Evolutionary conservation across 2,888 invertebrate species (phyloP).

Genomic region (Drosophila sordidula): DNA sequence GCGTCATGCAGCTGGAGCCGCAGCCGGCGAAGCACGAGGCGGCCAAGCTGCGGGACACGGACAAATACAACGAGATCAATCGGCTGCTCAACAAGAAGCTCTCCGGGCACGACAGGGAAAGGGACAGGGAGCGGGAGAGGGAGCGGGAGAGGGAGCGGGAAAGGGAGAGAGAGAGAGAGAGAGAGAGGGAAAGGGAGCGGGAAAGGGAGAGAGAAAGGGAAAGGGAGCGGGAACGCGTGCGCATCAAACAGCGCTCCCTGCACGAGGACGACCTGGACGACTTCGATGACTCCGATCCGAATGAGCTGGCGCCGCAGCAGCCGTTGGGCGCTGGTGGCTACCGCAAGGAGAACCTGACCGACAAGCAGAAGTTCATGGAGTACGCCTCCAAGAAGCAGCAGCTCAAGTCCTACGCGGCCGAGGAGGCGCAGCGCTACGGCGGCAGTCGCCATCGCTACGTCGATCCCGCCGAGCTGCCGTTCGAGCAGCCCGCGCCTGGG

Average conservation of each 20-base stretch:
- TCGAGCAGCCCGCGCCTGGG: constrained; percentile 66
- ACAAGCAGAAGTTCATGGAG: constrained; percentile 85
- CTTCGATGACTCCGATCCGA: constrained; percentile 81
- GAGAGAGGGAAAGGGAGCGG: constrained; percentile 49
- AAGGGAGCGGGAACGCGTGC: constrained; percentile 44
- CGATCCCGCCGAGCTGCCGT: constrained; percentile 82
- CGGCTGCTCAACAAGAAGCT: constrained; percentile 82
- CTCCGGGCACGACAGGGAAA: constrained; percentile 55
- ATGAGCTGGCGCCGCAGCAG: constrained; percentile 53
- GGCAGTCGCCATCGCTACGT: constrained; percentile 83
- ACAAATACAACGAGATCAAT: constrained; percentile 83
- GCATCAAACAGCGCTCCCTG: constrained; percentile 55
- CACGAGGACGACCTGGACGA: constrained; percentile 71
- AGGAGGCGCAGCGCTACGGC: constrained; percentile 81
- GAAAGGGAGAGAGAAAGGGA: constrained; percentile 45
- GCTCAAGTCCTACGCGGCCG: constrained; percentile 74
- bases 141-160: constrained; percentile 58
- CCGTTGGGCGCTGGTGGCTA: constrained; percentile 48
- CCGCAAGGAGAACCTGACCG: constrained; percentile 84
- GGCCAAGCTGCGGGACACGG: constrained; percentile 76
- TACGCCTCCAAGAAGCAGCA: constrained; percentile 80
- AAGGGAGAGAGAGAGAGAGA: constrained; percentile 45
- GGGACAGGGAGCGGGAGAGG: constrained; percentile 44
- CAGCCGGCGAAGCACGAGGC: constrained; percentile 50
- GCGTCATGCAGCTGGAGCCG: constrained; percentile 82